Conservation (phyloP, 1,140 invertebrate genomes). For the Oryctes rhinoceros region DNA sequence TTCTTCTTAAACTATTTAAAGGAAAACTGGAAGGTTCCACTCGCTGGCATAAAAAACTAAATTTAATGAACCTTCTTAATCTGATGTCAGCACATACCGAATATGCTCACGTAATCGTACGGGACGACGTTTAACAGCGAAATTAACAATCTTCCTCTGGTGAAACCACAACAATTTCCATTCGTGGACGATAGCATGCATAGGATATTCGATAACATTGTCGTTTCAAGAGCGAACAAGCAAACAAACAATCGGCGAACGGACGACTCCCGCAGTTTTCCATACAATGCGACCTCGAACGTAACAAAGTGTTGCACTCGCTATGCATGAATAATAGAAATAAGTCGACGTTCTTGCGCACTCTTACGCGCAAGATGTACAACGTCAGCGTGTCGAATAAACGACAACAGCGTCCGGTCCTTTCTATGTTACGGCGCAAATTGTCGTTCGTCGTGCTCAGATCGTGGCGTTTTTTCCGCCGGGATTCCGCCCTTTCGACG, state of each 20-base stretch:
- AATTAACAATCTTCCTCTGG: too few relatives aligned
- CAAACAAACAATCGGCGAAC: neutral
- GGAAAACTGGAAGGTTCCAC: too few relatives aligned
- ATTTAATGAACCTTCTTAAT: too few relatives aligned
- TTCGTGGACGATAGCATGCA: neutral
- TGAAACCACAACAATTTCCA: neutral
- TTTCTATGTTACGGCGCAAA: constrained; percentile 6
- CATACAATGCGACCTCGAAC: constrained; percentile 9
- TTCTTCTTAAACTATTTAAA: too few relatives aligned
- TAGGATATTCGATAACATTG: neutral
- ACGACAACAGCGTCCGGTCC: constrained; percentile 11
- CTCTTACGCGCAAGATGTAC: neutral
- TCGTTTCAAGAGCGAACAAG: neutral
- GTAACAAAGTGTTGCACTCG: neutral
- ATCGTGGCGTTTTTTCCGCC: neutral
- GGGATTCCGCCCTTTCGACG: neutral
- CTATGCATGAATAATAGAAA: constrained; percentile 7
- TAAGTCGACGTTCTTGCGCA: neutral
- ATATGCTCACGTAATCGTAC: too few relatives aligned
- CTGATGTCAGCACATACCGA: too few relatives aligned
- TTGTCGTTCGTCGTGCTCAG: constrained; percentile 1
- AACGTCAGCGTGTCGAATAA: constrained; percentile 17
- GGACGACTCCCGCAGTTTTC: neutral
- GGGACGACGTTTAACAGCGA: too few relatives aligned
- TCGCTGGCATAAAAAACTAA: too few relatives aligned